phyloP scores from a whole-genome alignment of 2,797 vertebrate species.

The Pipistrellus pipistrellus region DNA sequence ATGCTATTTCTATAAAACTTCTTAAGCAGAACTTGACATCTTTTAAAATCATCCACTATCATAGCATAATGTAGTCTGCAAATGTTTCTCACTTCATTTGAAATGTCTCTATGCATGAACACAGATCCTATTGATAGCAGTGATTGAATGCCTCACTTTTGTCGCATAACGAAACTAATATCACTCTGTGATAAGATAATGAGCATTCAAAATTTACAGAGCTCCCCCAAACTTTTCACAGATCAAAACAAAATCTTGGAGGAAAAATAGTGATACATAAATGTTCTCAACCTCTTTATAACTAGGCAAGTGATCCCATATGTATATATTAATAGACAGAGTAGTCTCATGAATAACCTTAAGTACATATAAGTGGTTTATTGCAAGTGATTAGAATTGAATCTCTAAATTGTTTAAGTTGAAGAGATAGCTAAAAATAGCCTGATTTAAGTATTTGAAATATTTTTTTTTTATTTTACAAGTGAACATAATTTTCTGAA shows the following conservation, averaged over 20 bases:
- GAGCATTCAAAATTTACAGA: slow-evolving; percentile 41
- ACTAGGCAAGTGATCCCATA: slow-evolving; percentile 22
- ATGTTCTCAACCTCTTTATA: neutral
- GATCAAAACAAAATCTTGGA: slow-evolving; percentile 67
- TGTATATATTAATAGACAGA: neutral
- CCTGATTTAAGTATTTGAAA: slow-evolving; percentile 18
- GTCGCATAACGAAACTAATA: slow-evolving; percentile 47
- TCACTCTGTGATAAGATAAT: slow-evolving; percentile 55
- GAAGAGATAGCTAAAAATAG: slow-evolving; percentile 36
- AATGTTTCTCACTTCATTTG: slow-evolving; percentile 72
- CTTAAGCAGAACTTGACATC: slow-evolving; percentile 74
- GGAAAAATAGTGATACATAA: slow-evolving; percentile 23
- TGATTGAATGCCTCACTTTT: neutral
- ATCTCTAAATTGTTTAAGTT: slow-evolving; percentile 61
- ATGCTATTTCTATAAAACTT: slow-evolving; percentile 72
- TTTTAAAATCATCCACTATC: slow-evolving; percentile 72
- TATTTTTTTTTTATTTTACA: slow-evolving; percentile 56
- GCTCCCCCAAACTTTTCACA: slow-evolving; percentile 10
- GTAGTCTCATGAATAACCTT: slow-evolving; percentile 24
- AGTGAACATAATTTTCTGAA: slow-evolving; percentile 50
- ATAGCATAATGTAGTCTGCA: slow-evolving; percentile 64
- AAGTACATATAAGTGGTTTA: slow-evolving; percentile 45
- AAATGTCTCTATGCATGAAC: slow-evolving; percentile 71
- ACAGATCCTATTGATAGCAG: slow-evolving; percentile 43
- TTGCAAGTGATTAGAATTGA: slow-evolving; percentile 53